These are phyloP conservation scores for Bombus terrestris DNA, from an alignment of 1,140 invertebrate species.

Conservation along the genomic window DNA sequence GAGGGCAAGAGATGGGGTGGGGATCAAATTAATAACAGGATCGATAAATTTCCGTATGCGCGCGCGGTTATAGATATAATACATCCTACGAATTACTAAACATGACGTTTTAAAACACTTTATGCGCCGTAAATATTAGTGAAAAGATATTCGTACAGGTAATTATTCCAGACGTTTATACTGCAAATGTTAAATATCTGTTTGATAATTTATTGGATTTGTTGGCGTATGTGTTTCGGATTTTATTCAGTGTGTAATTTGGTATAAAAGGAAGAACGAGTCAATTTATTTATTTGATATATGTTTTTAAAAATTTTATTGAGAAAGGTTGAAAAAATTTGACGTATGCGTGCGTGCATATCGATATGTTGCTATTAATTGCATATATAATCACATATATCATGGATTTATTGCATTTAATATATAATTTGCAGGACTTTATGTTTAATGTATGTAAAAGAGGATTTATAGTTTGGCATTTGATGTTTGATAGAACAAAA, in stretches of 20 bases:
- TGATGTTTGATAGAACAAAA: background rate
- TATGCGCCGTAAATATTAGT: background rate
- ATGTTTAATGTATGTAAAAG: no score
- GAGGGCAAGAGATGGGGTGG: background rate
- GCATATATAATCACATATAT: background rate
- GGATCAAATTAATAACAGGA: slow-evolving; percentile 12
- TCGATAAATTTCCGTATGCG: background rate
- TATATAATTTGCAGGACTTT: no score
- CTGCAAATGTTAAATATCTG: background rate
- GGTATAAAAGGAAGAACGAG: background rate
- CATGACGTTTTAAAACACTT: background rate
- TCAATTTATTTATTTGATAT: background rate
- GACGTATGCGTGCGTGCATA: background rate
- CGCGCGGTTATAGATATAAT: background rate
- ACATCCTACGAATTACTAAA: background rate
- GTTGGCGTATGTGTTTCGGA: background rate
- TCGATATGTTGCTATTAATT: background rate
- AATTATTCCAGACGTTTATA: background rate
- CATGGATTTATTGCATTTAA: no score
- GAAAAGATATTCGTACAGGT: no score
- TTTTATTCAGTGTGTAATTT: background rate
- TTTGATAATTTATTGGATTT: background rate
- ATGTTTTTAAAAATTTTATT: no score
- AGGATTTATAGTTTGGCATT: background rate
- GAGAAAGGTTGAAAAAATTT: no score